Percentiles rank a stretch among this genome's conserved stretches.
Conservation (phyloP, 2,113 vertebrate genomes). For the Todiramphus chloris region DNA sequence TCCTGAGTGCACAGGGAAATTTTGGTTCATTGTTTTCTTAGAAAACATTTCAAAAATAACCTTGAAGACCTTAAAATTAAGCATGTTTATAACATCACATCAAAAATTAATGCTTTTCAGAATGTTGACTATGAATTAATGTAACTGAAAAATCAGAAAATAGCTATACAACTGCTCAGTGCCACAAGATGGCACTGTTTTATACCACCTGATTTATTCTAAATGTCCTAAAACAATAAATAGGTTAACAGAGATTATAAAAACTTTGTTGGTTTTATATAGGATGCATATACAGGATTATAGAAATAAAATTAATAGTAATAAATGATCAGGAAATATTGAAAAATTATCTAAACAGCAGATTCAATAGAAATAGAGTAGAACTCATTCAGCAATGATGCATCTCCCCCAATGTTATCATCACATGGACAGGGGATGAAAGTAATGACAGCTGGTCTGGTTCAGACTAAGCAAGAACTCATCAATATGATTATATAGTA, state of each 20-base stretch:
- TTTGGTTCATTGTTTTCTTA: neutral
- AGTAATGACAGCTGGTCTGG: neutral
- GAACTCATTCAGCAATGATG: neutral
- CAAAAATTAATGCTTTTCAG: neutral
- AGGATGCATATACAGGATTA: neutral
- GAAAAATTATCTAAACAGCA: neutral
- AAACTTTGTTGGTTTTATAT: neutral
- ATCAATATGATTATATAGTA: neutral
- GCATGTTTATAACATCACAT: neutral
- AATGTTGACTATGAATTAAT: neutral
- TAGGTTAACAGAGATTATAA: neutral
- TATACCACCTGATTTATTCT: neutral
- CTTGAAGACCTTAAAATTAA: neutral
- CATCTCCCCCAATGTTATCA: neutral
- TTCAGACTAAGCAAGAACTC: neutral
- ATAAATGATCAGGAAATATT: neutral
- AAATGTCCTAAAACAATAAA: neutral
- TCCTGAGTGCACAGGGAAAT: neutral
- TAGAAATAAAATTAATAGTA: neutral
- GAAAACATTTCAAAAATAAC: neutral
- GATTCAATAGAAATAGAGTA: neutral
- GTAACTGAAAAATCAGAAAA: neutral
- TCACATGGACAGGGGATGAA: neutral
- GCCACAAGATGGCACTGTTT: slow-evolving; percentile 68
- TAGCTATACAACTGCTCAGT: neutral